Conservation (phyloP, 2,113 vertebrate species). For the Halichoerus grypus region DNA sequence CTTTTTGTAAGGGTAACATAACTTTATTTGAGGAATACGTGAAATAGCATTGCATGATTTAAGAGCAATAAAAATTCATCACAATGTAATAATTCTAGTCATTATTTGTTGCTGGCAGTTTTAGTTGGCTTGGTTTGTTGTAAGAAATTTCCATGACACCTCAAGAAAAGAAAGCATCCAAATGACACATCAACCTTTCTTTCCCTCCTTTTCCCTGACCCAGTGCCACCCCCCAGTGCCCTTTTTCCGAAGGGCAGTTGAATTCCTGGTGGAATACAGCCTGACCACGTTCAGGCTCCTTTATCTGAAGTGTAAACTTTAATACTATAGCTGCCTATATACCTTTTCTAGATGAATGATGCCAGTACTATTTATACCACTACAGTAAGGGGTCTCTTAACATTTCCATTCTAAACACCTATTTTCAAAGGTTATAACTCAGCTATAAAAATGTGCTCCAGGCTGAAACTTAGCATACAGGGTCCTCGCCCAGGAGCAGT, state of each 20-base stretch:
- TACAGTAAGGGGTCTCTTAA: constrained; percentile 67
- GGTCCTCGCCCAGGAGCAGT: constrained; percentile 54
- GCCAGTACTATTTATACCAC: constrained; percentile 19
- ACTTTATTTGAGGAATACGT: constrained; percentile 34
- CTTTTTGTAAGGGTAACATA: not conserved
- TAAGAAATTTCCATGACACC: constrained; percentile 13
- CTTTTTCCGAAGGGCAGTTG: constrained; percentile 50
- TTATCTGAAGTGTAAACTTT: constrained; percentile 72
- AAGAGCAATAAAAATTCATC: not conserved
- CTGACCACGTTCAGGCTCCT: not conserved
- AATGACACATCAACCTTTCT: not conserved
- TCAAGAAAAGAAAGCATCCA: constrained; percentile 56
- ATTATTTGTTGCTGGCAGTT: constrained; percentile 39
- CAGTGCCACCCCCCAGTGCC: not conserved
- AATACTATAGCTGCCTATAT: constrained; percentile 42
- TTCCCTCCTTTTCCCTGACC: not conserved
- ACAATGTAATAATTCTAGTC: not conserved
- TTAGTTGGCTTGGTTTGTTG: not conserved
- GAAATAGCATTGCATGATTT: not conserved
- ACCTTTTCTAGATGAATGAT: constrained; percentile 53
- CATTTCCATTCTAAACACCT: constrained; percentile 77
- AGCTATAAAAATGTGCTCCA: constrained; percentile 60
- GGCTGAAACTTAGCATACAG: constrained; percentile 68
- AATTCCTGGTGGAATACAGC: not conserved
- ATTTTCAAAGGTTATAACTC: constrained; percentile 75